These are phyloP conservation scores for Aporrectodea caliginosa DNA, from an alignment of 1,140 invertebrate species.

Conservation along the genomic window DNA sequence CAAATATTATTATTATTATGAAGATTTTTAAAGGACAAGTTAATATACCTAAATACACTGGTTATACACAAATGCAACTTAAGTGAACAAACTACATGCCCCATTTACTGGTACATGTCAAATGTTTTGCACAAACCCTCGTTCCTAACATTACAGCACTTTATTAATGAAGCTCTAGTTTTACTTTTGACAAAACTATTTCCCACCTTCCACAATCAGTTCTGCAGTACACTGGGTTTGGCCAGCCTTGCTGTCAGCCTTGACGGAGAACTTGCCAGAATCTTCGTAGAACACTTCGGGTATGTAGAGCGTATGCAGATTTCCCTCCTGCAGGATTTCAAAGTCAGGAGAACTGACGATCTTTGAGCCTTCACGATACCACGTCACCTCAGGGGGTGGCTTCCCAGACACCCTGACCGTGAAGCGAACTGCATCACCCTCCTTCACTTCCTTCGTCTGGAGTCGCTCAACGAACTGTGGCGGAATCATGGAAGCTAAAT, in stretches of 20 bases:
- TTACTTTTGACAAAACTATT: no score
- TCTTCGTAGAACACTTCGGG: conserved; percentile 57
- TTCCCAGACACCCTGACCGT: conserved; percentile 56
- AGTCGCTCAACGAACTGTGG: conserved; percentile 57
- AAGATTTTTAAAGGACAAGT: no score
- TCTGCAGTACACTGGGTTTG: conserved; percentile 49
- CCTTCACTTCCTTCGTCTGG: conserved; percentile 48
- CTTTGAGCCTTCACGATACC: conserved; percentile 56
- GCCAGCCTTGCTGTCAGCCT: conserved; percentile 51
- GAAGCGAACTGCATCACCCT: conserved; percentile 55
- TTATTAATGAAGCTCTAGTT: no score
- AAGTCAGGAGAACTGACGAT: conserved; percentile 54
- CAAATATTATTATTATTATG: no score
- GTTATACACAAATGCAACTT: no score
- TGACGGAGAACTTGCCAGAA: conserved; percentile 64
- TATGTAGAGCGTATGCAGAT: conserved; percentile 53
- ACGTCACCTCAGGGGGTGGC: conserved; percentile 57
- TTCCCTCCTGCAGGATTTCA: conserved; percentile 54
- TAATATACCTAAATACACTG: no score
- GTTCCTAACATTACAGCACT: no score
- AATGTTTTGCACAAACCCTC: no score
- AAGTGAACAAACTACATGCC: no score
- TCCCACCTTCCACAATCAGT: conserved; percentile 51
- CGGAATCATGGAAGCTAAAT: conserved; percentile 56
- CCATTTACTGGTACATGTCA: no score